Conservation (phyloP, 2,888 invertebrate genomes). For the Macrophya annulata region DNA sequence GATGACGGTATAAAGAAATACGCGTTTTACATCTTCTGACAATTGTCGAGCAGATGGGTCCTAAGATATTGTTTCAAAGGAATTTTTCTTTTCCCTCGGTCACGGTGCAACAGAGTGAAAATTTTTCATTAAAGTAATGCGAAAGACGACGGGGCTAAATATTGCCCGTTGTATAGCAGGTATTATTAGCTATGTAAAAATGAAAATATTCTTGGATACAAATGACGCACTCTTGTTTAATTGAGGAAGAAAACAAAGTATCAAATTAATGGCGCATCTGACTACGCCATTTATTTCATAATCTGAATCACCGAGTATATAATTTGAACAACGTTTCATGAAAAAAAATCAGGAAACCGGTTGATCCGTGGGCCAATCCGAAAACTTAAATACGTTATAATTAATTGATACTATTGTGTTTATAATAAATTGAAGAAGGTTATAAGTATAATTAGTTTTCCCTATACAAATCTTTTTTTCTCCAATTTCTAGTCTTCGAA, state of each 20-base stretch:
- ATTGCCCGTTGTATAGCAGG: not conserved
- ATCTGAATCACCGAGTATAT: not conserved
- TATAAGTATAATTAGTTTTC: no score
- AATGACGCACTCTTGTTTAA: slow-evolving; percentile 67
- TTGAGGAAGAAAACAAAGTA: slow-evolving; percentile 64
- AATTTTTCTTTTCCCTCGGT: not conserved
- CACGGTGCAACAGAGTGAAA: not conserved
- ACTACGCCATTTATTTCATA: not conserved
- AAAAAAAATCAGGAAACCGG: no score
- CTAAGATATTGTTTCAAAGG: not conserved
- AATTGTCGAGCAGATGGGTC: slow-evolving; percentile 31
- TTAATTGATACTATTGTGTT: no score
- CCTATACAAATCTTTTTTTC: no score
- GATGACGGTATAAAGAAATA: not conserved
- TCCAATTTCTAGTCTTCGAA: no score
- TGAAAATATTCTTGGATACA: slow-evolving; percentile 53
- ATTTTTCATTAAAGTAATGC: slow-evolving; percentile 64
- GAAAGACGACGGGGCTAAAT: slow-evolving; percentile 47
- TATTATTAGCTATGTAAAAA: slow-evolving; percentile 16
- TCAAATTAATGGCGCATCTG: slow-evolving; percentile 59
- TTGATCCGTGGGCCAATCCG: no score
- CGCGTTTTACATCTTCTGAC: not conserved
- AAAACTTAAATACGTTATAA: no score
- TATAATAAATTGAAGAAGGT: no score
- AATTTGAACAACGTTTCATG: no score